Conservation (phyloP, 2,113 vertebrate species). For the Clarias macrocephalus region DNA sequence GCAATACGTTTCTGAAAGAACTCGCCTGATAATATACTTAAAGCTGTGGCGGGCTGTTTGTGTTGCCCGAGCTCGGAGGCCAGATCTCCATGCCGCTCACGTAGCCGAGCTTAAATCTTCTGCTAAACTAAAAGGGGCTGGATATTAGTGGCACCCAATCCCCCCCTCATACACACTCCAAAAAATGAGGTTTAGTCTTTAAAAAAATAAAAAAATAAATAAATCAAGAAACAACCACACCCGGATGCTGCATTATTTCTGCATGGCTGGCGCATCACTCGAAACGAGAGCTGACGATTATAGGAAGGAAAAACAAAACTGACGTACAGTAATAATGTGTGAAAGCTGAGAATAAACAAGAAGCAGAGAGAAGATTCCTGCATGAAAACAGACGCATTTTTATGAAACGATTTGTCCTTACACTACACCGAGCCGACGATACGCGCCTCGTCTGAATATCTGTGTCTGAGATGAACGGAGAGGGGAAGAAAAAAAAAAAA, state of each 20-base stretch:
- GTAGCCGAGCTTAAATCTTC: slow-evolving; percentile 90
- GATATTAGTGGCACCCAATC: slow-evolving; percentile 73
- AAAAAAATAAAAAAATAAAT: not conserved
- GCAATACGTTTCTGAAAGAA: slow-evolving; percentile 99
- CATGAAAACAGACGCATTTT: not conserved
- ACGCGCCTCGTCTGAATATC: slow-evolving; percentile 68
- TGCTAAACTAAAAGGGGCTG: slow-evolving; percentile 82
- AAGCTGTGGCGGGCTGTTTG: slow-evolving; percentile 92
- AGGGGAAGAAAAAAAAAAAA: slow-evolving; percentile 66
- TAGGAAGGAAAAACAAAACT: not conserved
- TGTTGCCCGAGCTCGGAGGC: slow-evolving; percentile 77
- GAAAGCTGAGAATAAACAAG: slow-evolving; percentile 16
- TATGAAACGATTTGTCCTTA: not conserved
- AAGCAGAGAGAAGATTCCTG: not conserved
- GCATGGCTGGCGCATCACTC: slow-evolving; percentile 11
- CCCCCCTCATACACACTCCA: not conserved
- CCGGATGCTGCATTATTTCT: slow-evolving; percentile 38
- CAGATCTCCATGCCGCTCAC: slow-evolving; percentile 80
- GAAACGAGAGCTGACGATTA: slow-evolving; percentile 33
- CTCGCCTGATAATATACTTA: slow-evolving; percentile 98
- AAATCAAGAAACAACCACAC: not conserved
- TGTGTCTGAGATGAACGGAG: slow-evolving; percentile 61
- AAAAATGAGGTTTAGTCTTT: not conserved
- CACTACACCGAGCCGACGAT: slow-evolving; percentile 64
- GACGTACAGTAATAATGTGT: not conserved